phyloP scores from a whole-genome alignment of 2,888 invertebrate genomes.

The Hirtodrosophila alboralis region DNA sequence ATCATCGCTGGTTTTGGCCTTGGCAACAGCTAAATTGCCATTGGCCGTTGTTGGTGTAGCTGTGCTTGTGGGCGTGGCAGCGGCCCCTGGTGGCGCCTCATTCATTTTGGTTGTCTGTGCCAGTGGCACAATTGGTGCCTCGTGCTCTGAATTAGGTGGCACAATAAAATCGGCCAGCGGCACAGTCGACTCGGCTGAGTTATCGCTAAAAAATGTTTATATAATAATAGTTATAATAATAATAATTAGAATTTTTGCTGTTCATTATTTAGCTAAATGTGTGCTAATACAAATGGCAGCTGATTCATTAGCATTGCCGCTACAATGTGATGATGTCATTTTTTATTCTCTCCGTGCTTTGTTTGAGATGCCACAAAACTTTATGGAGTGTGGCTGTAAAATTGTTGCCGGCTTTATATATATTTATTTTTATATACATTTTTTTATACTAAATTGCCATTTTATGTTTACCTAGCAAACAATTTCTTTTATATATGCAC shows the following conservation, averaged over 20 bases:
- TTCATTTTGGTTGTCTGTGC: slow-evolving; percentile 54
- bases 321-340: slow-evolving; percentile 45
- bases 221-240: background rate
- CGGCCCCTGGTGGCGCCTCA: slow-evolving; percentile 44
- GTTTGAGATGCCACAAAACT: slow-evolving; percentile 14
- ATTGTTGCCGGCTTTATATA: slow-evolving; percentile 14
- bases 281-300: slow-evolving; percentile 26
- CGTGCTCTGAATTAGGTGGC: slow-evolving; percentile 51
- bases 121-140: slow-evolving; percentile 60
- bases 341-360: no score
- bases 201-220: slow-evolving; percentile 43
- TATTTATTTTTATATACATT: slow-evolving; percentile 9
- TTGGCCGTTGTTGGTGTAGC: slow-evolving; percentile 31
- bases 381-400: slow-evolving; percentile 10
- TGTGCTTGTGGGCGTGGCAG: slow-evolving; percentile 33
- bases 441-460: slow-evolving; percentile 16
- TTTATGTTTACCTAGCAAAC: slow-evolving; percentile 38
- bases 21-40: slow-evolving; percentile 24
- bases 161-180: slow-evolving; percentile 61
- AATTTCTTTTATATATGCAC: slow-evolving; percentile 49
- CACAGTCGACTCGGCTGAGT: slow-evolving; percentile 40
- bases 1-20: slow-evolving; percentile 50
- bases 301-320: slow-evolving; percentile 64
- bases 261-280: slow-evolving; percentile 13
- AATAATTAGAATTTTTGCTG: slow-evolving; percentile 20